phyloP scores from a whole-genome alignment of 2,888 invertebrate genomes.

The Chirona hameri region DNA sequence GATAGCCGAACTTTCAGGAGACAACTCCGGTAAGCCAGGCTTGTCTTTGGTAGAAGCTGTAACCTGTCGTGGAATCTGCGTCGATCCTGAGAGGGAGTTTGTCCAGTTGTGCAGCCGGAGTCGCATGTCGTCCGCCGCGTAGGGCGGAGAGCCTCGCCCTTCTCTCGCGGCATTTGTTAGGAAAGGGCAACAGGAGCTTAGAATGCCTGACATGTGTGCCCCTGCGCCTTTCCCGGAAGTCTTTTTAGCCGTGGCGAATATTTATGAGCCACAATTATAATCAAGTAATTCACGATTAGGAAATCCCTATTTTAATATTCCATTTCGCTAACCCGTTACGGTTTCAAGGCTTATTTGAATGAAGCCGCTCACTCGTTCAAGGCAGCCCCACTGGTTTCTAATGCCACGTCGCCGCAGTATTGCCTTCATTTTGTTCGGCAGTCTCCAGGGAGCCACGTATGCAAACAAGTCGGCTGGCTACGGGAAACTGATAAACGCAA shows the following conservation, averaged over 20 bases:
- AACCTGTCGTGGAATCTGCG: neutral
- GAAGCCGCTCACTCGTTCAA: no score
- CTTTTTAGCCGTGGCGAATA: neutral
- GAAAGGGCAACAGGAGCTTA: slow-evolving; percentile 23
- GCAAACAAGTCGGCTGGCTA: no score
- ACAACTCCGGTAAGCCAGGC: neutral
- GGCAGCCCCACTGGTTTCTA: no score
- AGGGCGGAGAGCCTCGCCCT: neutral
- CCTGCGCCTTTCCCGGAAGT: neutral
- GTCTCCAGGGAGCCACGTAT: no score
- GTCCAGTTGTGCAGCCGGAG: neutral
- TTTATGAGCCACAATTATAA: neutral
- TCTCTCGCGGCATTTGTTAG: neutral
- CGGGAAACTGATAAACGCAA: no score
- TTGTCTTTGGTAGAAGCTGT: neutral
- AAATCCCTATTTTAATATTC: no score
- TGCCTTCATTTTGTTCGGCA: no score
- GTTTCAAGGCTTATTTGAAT: no score
- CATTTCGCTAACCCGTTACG: no score
- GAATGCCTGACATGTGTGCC: neutral
- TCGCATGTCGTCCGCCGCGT: neutral
- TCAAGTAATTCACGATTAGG: no score
- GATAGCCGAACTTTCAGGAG: neutral
- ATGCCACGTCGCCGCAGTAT: no score
- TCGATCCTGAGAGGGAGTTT: neutral